Evolutionary conservation across 2,113 vertebrate genomes (phyloP), one percentile per base, ranked within the genome.

Genomic region (Passer domesticus): DNA sequence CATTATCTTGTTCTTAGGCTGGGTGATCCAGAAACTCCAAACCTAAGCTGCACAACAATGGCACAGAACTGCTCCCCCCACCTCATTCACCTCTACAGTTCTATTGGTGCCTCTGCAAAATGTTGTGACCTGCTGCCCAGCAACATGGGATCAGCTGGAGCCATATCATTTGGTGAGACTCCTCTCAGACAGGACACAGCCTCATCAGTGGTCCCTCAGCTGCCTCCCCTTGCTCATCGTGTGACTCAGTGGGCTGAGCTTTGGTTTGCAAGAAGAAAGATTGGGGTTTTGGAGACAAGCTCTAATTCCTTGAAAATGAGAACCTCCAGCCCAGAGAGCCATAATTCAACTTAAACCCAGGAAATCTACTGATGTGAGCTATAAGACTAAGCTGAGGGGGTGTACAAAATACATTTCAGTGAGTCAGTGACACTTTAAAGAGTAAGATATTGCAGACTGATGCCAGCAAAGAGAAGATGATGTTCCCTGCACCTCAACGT

Each of bases 351-450:
- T 11, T 50, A 83, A 93, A 74, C 28, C 43, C 0, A 0, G 63
- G 43, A 83, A 64, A 92, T 80, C 79, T 88, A 90, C 85, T 75
- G 87, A 93, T 3, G 1, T 2, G 17, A 92, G 64, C 79, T 86
- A 60, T 63, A 81, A 74, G 69, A 63, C 68, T 83, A 74, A 58
- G 77, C 59, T 70, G 89, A 81, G 93, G 77, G 89, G 83, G 83
- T 81, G 91, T 89, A 49, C 23, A 91, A 77, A 87, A 63, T 74
- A 60, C 77, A 63, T 95, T 89, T 70, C 73, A 89, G 69, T 92
- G 89, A 95, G 83, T 92, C 87, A 95, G 69, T 67, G 77, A 47
- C 91, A 94, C 80, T 91, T 92, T 49, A 72, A 87, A 92, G 73
- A 90, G 64, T 81, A 83, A 92, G 91, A 89, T 44, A 22, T 43